Evolutionary conservation across 2,797 vertebrate species (phyloP).

Genomic region (Cygnus olor): DNA sequence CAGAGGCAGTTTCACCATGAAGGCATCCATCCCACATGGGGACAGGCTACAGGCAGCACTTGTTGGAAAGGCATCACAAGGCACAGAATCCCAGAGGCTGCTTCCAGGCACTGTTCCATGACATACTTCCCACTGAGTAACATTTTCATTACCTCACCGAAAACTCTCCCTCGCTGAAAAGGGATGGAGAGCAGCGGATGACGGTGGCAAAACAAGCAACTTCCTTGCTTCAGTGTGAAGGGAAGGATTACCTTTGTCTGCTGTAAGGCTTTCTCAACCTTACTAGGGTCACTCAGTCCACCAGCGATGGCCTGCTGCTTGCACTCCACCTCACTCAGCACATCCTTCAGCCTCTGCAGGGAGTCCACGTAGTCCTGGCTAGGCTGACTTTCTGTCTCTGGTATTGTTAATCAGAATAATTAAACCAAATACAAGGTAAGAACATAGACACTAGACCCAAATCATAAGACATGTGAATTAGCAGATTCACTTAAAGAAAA

Average conservation of each 20-base stretch:
- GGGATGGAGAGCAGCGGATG: background rate
- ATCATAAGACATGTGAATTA: background rate
- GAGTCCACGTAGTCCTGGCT: constrained; percentile 70
- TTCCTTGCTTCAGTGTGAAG: background rate
- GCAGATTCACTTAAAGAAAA: background rate
- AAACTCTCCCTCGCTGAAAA: background rate
- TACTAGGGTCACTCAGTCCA: constrained; percentile 61
- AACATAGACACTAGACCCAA: background rate
- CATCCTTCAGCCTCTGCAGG: constrained; percentile 75
- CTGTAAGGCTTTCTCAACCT: constrained; percentile 82
- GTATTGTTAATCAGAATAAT: rapidly evolving
- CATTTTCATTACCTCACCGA: rapidly evolving
- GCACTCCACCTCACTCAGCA: constrained; percentile 74
- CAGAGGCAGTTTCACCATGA: background rate
- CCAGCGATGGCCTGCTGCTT: constrained; percentile 65
- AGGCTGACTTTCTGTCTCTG: constrained; percentile 80
- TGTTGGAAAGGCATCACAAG: background rate
- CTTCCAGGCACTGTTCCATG: rapidly evolving
- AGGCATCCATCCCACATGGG: rapidly evolving
- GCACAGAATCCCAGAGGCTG: no score
- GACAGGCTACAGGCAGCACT: background rate
- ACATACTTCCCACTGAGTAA: background rate
- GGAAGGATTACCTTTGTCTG: constrained; percentile 83
- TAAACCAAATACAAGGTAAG: background rate
- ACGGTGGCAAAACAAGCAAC: background rate